Base-by-base conservation (phyloP, 2,888 invertebrate genomes). In the Acleris emargana region DNA sequence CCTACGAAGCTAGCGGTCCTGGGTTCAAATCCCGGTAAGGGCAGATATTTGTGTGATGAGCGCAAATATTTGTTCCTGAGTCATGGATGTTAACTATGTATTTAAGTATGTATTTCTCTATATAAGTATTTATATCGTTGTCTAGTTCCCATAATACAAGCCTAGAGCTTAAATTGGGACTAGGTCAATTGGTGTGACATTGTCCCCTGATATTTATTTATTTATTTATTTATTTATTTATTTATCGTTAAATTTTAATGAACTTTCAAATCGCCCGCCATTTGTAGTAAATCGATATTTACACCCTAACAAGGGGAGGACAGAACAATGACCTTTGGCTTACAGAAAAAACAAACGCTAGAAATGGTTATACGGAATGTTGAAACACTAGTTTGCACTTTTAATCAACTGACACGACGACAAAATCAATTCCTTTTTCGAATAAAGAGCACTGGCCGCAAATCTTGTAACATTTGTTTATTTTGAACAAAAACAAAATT, bases 231-330 rank as follows among this genome's bases (percentile, higher is more conserved):
- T n/a, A n/a, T n/a, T n/a, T n/a, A n/a, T n/a, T n/a, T n/a, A n/a
- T n/a, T n/a, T n/a, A 60, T 47, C 47, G 57, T 64, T 67, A 67
- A 67, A 32, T 32, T 32, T 32, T 32, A 32, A 62, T 57, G 64
- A 73, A 77, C 70, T 69, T 84, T 83, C 68, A 71, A 87, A 88
- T 73, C 72, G 69, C 89, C 83, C 91, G 91, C 88, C 86, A 79
- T 84, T 81, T 75, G 68, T 53, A 64, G 54, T 79, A 80, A 88
- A 91, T 91, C 91, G 84, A 91, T 91, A 89, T 81, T 83, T 80
- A 83, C 82, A 82, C 74, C 78, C 78, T 74, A 76, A 73, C 71
- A 77, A 73, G 72, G 73, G 71, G 68, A 70, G 69, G 68, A 72
- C 70, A 77, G 84, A 81, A 84, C 88, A 86, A 83, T 87, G 88